Evolutionary conservation across 2,797 vertebrate species (phyloP).

Genomic region (Poecilia velifera): DNA sequence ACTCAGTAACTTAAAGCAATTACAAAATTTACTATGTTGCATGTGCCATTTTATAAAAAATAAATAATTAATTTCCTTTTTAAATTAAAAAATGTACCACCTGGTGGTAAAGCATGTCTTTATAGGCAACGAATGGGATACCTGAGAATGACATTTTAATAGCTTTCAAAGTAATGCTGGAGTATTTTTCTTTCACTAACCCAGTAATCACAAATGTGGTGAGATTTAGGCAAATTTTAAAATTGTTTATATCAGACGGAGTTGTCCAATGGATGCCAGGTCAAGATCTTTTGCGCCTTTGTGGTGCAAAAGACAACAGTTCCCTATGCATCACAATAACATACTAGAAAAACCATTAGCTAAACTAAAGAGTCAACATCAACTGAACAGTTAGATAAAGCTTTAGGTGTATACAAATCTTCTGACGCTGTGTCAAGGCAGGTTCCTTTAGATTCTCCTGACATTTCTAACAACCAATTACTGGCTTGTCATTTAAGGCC

Average conservation of each 20-base stretch:
- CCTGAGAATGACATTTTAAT: background rate
- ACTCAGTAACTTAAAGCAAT: conserved; percentile 15
- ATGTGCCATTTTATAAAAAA: conserved; percentile 10
- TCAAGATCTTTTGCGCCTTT: background rate
- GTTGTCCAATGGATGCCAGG: too few relatives aligned
- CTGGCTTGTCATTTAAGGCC: background rate
- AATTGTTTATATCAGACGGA: background rate
- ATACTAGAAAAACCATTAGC: background rate
- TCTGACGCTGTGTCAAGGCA: background rate
- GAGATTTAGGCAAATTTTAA: background rate
- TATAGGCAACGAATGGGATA: background rate
- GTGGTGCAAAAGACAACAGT: background rate
- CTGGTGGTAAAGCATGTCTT: background rate
- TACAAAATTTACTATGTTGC: conserved; percentile 5
- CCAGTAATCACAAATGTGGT: background rate
- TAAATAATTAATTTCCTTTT: background rate
- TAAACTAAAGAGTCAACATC: background rate
- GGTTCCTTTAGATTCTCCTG: background rate
- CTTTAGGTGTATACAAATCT: background rate
- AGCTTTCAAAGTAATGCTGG: background rate
- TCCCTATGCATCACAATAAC: background rate
- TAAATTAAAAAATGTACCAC: background rate
- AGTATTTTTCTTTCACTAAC: background rate
- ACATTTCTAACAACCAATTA: conserved; percentile 2
- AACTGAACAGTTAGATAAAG: background rate